A percentile compares a stretch with the other conserved stretches of the same genome.
phyloP scores from a whole-genome alignment of 1,140 invertebrate genomes.

The Steinernema khuongi region DNA sequence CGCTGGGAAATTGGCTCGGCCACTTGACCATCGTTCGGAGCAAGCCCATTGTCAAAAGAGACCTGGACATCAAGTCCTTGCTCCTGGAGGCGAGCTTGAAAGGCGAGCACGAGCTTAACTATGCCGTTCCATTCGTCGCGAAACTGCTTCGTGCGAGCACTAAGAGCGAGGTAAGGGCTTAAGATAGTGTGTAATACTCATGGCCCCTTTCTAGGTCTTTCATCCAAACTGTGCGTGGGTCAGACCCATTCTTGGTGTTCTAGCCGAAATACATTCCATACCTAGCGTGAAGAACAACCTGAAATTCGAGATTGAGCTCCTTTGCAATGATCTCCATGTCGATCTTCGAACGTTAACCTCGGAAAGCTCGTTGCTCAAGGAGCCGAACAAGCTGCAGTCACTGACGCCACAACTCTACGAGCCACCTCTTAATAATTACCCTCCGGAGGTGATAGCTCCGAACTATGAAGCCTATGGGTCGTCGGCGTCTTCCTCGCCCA shows the following conservation, averaged over 20 bases:
- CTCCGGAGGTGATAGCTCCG: background rate
- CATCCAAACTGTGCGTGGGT: slow-evolving; percentile 97
- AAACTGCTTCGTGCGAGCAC: slow-evolving; percentile 93
- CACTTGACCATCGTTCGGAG: slow-evolving; percentile 90
- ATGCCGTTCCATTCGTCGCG: slow-evolving; percentile 97
- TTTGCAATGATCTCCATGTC: slow-evolving; percentile 87
- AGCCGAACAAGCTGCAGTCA: slow-evolving; percentile 32
- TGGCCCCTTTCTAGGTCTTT: slow-evolving; percentile 78
- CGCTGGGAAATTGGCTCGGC: slow-evolving; percentile 96
- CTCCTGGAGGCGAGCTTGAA: slow-evolving; percentile 96
- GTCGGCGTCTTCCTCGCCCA: slow-evolving; percentile 1
- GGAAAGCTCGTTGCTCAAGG: slow-evolving; percentile 61
- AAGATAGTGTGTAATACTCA: background rate
- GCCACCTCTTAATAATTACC: background rate
- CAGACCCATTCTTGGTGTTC: slow-evolving; percentile 88
- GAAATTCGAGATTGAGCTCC: slow-evolving; percentile 97
- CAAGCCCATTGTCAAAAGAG: slow-evolving; percentile 73
- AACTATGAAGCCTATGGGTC: background rate
- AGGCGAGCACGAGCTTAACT: slow-evolving; percentile 89
- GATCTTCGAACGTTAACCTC: slow-evolving; percentile 67
- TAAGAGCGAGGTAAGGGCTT: slow-evolving; percentile 71
- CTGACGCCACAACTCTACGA: slow-evolving; percentile 2
- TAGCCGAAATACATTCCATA: slow-evolving; percentile 92
- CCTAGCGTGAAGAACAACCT: slow-evolving; percentile 86
- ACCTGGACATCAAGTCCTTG: slow-evolving; percentile 86